A percentile compares a stretch with the other conserved stretches of the same genome.
These are phyloP conservation scores for Phainopepla nitens DNA, from an alignment of 2,113 vertebrate species.

Conservation along the genomic window DNA sequence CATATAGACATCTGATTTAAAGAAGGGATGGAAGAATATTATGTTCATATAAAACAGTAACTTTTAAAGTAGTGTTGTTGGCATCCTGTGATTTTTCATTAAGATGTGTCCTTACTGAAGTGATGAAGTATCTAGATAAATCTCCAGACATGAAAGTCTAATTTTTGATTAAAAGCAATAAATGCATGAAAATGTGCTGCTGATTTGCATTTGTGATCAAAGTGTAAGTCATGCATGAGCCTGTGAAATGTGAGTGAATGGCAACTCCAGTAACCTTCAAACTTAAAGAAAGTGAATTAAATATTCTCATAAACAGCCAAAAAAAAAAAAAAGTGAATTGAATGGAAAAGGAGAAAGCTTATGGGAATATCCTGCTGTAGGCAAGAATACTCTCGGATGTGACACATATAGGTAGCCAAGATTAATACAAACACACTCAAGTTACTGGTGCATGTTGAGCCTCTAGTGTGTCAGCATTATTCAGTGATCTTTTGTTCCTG, in stretches of 20 bases:
- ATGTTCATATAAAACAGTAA: neutral
- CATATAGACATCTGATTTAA: neutral
- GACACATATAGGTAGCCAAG: neutral
- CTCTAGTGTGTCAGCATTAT: neutral
- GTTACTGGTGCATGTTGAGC: neutral
- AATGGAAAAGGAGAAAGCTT: neutral
- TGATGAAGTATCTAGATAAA: slow-evolving; percentile 33
- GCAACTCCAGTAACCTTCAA: neutral
- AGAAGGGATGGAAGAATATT: neutral
- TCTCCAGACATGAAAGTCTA: slow-evolving; percentile 38
- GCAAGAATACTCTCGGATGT: neutral
- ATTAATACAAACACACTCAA: neutral
- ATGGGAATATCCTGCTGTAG: neutral
- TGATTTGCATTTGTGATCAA: slow-evolving; percentile 29
- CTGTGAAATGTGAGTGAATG: slow-evolving; percentile 20
- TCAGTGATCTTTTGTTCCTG: neutral
- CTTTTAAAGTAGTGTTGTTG: neutral
- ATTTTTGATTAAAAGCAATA: slow-evolving; percentile 58
- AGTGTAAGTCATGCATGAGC: neutral
- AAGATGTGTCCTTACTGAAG: slow-evolving; percentile 1
- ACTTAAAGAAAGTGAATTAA: neutral
- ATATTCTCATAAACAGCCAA: neutral
- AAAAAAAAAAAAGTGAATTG: neutral
- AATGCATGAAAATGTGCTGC: slow-evolving; percentile 22
- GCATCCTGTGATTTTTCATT: neutral